These are phyloP conservation scores for Hetaerina titia DNA, from an alignment of 2,888 invertebrate species.

Conservation along the genomic window DNA sequence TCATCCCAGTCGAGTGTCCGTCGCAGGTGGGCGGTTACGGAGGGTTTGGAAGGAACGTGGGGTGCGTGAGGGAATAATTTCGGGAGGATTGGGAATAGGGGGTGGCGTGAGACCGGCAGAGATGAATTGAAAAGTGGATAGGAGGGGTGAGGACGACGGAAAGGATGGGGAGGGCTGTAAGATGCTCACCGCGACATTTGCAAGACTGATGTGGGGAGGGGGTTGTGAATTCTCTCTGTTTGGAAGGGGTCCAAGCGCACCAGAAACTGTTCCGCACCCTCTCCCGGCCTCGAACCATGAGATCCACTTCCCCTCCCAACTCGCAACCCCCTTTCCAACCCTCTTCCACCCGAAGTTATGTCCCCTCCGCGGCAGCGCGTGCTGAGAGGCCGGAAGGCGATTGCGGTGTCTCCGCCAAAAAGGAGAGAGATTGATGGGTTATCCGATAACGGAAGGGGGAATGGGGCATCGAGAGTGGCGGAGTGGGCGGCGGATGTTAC, in stretches of 20 bases:
- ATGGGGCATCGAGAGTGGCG: neutral
- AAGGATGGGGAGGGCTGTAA: neutral
- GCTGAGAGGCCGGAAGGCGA: neutral
- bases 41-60: no score
- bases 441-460: neutral
- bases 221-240: neutral
- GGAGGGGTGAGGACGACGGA: no score
- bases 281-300: neutral
- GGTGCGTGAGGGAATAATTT: no score
- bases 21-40: no score
- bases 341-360: neutral
- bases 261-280: neutral
- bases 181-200: slow-evolving; percentile 10
- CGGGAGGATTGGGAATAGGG: no score
- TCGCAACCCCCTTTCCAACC: neutral
- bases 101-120: no score
- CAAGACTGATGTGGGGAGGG: slow-evolving; percentile 15
- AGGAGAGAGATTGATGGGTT: slow-evolving; percentile 8
- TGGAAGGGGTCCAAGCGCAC: neutral
- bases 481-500: neutral
- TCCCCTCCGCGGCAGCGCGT: neutral
- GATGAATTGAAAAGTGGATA: no score
- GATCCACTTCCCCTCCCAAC: neutral
- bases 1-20: no score
- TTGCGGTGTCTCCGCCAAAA: neutral